Percentiles rank a stretch among this genome's conserved stretches.
Conservation (phyloP, 2,113 vertebrate genomes). For the Cheilinus undulatus region DNA sequence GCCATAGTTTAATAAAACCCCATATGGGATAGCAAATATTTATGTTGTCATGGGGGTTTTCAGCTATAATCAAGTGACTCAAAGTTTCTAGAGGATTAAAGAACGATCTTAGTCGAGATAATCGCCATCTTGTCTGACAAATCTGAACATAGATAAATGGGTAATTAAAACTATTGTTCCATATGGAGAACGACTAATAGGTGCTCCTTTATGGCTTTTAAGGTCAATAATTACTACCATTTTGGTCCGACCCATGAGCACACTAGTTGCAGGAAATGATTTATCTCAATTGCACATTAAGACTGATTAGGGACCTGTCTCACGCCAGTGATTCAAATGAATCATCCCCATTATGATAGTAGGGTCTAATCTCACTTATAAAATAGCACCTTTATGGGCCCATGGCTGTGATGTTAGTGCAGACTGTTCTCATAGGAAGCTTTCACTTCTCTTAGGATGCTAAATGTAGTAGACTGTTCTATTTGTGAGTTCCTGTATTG, state of each 20-base stretch:
- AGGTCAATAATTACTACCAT: constrained; percentile 45
- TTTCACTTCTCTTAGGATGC: constrained; percentile 53
- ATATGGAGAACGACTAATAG: constrained; percentile 34
- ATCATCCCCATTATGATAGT: constrained; percentile 71
- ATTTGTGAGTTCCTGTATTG: constrained; percentile 69
- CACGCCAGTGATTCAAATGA: constrained; percentile 57
- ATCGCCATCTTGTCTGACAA: not conserved
- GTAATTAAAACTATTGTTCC: constrained; percentile 14
- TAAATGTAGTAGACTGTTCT: constrained; percentile 57
- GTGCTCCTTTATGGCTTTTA: constrained; percentile 32
- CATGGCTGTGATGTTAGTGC: constrained; percentile 46
- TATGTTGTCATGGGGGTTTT: not conserved
- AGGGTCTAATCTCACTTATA: constrained; percentile 72
- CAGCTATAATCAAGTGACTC: not conserved
- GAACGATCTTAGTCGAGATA: constrained; percentile 12
- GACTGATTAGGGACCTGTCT: constrained; percentile 65
- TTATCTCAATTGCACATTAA: constrained; percentile 70
- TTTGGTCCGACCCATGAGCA: constrained; percentile 28
- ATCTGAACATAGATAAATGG: constrained; percentile 21
- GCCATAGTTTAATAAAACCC: not conserved
- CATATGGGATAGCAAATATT: not conserved
- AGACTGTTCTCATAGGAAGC: constrained; percentile 52
- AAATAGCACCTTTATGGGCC: constrained; percentile 57
- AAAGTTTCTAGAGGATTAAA: not conserved
- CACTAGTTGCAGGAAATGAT: constrained; percentile 50